Evolutionary conservation across 2,113 vertebrate species (phyloP).

Genomic region (Anoplopoma fimbria): DNA sequence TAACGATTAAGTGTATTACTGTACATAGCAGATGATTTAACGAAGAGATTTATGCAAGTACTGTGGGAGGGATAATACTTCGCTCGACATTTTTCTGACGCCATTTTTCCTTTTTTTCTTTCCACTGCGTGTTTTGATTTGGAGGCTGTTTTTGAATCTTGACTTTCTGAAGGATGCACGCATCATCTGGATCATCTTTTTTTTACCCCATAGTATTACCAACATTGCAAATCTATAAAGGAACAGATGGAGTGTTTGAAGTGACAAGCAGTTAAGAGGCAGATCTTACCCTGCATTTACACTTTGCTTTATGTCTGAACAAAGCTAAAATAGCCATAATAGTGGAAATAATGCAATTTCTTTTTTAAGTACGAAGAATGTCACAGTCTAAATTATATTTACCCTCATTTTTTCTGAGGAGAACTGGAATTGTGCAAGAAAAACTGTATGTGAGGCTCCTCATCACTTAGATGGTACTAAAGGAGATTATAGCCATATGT

Average conservation of each 20-base stretch:
- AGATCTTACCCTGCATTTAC: slow-evolving; percentile 6
- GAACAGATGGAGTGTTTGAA: slow-evolving; percentile 7
- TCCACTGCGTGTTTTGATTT: slow-evolving; percentile 40
- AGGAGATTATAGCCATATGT: slow-evolving; percentile 74
- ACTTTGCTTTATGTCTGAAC: slow-evolving; percentile 9
- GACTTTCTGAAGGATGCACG: slow-evolving; percentile 35
- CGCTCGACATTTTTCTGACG: slow-evolving; percentile 34
- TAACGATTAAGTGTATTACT: slow-evolving; percentile 61
- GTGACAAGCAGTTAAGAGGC: slow-evolving; percentile 1
- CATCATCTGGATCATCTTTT: slow-evolving; percentile 29
- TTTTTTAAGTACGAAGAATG: slow-evolving; percentile 58
- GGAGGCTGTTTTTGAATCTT: too few species aligned
- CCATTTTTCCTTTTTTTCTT: slow-evolving; percentile 29
- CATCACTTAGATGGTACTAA: slow-evolving; percentile 48
- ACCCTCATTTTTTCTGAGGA: slow-evolving; percentile 60
- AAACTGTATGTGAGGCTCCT: slow-evolving; percentile 51
- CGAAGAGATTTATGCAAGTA: slow-evolving; percentile 79
- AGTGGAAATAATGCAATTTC: slow-evolving; percentile 45
- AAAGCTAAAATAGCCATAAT: slow-evolving; percentile 60
- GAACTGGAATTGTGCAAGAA: slow-evolving; percentile 31
- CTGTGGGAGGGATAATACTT: slow-evolving; percentile 50
- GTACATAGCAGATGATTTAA: slow-evolving; percentile 79
- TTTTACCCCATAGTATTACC: not conserved
- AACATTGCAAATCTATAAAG: not conserved
- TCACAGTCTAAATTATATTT: slow-evolving; percentile 52